Base-by-base conservation (phyloP, 2,113 vertebrate genomes). In the Vidua macroura region DNA sequence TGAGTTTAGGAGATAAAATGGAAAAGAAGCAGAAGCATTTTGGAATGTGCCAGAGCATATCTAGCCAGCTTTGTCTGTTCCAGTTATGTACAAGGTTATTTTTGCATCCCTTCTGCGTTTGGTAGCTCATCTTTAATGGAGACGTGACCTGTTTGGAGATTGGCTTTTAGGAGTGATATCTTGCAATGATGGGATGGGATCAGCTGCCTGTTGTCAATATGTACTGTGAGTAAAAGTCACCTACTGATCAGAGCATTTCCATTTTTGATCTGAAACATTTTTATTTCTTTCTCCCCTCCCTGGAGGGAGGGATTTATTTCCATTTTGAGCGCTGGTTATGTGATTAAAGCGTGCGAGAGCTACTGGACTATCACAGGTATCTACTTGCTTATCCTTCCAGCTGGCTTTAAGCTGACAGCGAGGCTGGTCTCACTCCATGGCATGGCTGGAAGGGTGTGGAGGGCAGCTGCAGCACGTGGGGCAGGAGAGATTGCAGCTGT, bases 401-500 rank as follows among this genome's bases (percentile, higher is more conserved):
- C 39, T 86, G 46, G 5, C 16, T 53, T 68, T 23, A 30, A 43
- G 15, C 16, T 68, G 44, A 10, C 11, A 30, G 27, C 5, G 39
- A 70, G 6, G 37, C 30, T 81, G 43, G 6, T 51, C 3, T 49
- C 3, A 0, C 43, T 51, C 23, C 8, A 10, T 22, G 14, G 8
- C 35, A 3, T 6, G 24, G 15, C 58, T 80, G 69, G 10, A 25
- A 59, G 25, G 52, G 30, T 28, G 13, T 2, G 24, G 37, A n/a
- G 43, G 21, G 24, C 7, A 31, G 0, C 2, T 43, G 23, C 0
- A 1, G 59, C 23, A 27, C 0, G 0, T 20, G 28, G 37, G 37
- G 46, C 58, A 53, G 28, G 19, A 10, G 48, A 66, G 17, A 7
- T 35, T 25, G 74, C n/a, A 39, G 2, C 0, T 2, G 28, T 2